Evolutionary conservation across 2,888 invertebrate species (phyloP).

Genomic region (Steinernema scapterisci): DNA sequence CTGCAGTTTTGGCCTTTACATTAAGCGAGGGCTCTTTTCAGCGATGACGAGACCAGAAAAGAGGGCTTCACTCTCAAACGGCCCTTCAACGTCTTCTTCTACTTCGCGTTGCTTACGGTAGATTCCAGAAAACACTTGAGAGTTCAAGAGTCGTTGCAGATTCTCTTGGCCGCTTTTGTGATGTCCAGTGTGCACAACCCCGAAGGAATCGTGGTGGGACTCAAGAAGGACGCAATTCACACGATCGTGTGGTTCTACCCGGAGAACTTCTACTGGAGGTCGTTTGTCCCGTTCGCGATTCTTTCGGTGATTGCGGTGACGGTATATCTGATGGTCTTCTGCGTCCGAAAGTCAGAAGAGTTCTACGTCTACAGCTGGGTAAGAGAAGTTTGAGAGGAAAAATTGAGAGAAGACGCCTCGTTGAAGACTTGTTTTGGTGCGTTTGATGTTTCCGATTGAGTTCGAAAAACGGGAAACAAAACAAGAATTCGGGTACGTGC

Average conservation of each 20-base stretch:
- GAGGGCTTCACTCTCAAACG: background rate
- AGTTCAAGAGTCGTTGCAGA: background rate
- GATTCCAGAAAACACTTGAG: background rate
- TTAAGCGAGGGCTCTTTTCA: background rate
- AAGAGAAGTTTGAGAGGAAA: background rate
- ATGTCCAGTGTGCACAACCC: background rate
- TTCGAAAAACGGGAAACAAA: too few species aligned
- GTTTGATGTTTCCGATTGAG: too few species aligned
- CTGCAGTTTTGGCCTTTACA: too few species aligned
- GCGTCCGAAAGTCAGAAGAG: background rate
- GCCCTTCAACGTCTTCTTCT: constrained; percentile 26
- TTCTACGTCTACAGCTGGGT: constrained; percentile 1
- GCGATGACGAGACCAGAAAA: background rate
- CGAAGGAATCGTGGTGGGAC: background rate
- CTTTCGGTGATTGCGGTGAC: background rate
- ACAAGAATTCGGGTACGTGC: too few species aligned
- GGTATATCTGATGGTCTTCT: background rate
- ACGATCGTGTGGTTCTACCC: constrained; percentile 8
- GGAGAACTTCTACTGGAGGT: constrained; percentile 13
- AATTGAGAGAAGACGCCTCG: too few species aligned
- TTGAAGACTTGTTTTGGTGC: too few species aligned
- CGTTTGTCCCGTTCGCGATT: background rate
- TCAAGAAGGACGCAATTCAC: background rate
- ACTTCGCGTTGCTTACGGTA: constrained; percentile 4
- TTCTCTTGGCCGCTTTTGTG: background rate